Conservation (phyloP, 2,113 vertebrate genomes). For the Alaudala cheleensis region DNA sequence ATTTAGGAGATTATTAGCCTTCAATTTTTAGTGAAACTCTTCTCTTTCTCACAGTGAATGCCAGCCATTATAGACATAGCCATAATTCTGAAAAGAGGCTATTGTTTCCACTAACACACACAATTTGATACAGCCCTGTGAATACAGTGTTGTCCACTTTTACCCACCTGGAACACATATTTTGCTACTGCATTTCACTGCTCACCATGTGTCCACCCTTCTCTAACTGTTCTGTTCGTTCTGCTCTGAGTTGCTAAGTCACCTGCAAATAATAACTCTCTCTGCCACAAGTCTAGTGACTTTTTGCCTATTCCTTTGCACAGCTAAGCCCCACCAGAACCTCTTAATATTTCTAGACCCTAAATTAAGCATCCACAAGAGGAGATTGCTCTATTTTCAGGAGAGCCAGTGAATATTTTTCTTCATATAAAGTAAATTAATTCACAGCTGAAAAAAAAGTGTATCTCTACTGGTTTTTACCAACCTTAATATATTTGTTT, state of each 20-base stretch:
- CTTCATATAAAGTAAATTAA: neutral
- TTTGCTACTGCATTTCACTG: neutral
- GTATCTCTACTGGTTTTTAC: neutral
- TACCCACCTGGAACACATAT: neutral
- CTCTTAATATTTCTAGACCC: neutral
- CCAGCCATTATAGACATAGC: neutral
- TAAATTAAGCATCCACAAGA: neutral
- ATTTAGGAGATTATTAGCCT: neutral
- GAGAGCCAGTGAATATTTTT: neutral
- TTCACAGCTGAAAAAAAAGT: slow-evolving; percentile 7
- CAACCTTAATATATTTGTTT: neutral
- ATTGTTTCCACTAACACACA: accelerated
- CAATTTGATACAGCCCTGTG: neutral
- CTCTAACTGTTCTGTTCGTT: neutral
- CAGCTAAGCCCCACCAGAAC: neutral
- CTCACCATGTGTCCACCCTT: neutral
- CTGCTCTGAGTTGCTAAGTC: neutral
- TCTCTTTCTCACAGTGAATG: neutral
- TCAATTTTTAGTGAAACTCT: neutral
- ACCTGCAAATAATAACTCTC: neutral
- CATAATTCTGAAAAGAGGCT: neutral
- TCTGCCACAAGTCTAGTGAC: neutral
- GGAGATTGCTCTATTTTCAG: neutral
- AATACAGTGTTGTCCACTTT: neutral
- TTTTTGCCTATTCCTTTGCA: neutral